A percentile compares a stretch with the other conserved stretches of the same genome.
Evolutionary conservation across 1,140 invertebrate species (phyloP).

Genomic region (Drosophila orena): DNA sequence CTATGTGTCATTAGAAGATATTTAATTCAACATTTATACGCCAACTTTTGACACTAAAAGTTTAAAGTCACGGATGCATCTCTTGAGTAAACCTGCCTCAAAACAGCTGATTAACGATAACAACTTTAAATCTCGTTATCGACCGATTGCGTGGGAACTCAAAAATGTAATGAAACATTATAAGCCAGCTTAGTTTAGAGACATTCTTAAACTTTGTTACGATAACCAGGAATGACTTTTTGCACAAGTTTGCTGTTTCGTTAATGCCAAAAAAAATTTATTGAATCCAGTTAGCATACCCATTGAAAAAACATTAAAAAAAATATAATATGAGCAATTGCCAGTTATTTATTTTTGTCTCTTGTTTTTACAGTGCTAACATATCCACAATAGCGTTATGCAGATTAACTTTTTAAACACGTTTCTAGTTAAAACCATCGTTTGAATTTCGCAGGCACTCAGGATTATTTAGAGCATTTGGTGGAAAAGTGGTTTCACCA

Average conservation of each 20-base stretch:
- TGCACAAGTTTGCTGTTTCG: too few relatives aligned
- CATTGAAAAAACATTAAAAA: too few relatives aligned
- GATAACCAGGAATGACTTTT: too few relatives aligned
- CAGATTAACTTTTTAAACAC: neutral
- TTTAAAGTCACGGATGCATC: neutral
- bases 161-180: neutral
- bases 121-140: constrained; percentile 2
- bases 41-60: constrained; percentile 3
- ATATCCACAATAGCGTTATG: too few relatives aligned
- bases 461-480: neutral
- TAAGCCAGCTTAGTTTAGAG: neutral
- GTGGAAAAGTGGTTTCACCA: neutral
- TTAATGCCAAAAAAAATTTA: too few relatives aligned
- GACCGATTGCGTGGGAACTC: neutral
- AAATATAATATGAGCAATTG: too few relatives aligned
- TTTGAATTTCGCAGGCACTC: neutral
- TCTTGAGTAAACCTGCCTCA: constrained; percentile 14
- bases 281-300: too few relatives aligned
- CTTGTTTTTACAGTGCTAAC: too few relatives aligned
- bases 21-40: too few relatives aligned
- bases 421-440: neutral
- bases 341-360: too few relatives aligned
- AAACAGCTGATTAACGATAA: constrained; percentile 11
- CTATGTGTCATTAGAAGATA: too few relatives aligned
- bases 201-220: neutral